Evolutionary conservation across 2,888 invertebrate species (phyloP), one percentile per base, ranked within the genome.

Genomic region (Lasioglossum pauxillum): DNA sequence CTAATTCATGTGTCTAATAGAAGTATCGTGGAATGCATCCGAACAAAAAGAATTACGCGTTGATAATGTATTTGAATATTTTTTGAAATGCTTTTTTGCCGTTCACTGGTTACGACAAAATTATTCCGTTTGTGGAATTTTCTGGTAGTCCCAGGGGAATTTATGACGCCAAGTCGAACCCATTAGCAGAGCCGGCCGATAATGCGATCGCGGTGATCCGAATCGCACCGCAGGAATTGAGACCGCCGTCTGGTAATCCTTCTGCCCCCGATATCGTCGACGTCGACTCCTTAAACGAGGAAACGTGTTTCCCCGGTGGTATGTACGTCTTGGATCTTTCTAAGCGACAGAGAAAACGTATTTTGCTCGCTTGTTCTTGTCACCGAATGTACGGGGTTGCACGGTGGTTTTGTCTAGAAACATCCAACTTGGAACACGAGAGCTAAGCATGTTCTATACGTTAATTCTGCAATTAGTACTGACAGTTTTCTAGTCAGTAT

Each of bases 201-300:
- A 57, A 74, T 74, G 60, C 69, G 71, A 76, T 81, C 31, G 72
- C 27, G 46, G 46, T 44, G 60, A 81, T 81, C 64, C 64, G 46
- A 57, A 71, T 81, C 44, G 69, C 38, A 16, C 67, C 82, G 10
- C 27, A 8, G 80, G 38, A 46, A 57, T 75, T 57, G 44, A 16
- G 76, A 46, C 73, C 53, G 31, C 76, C 35, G 49, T 7, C 49
- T 27, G 57, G 46, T 57, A 44, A 75, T 77, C 49, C 41, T 76
- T 53, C n/a, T 27, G 41, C 2, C 64, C 64, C 16, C 44, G 76
- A 53, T 83, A 76, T 81, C 75, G 71, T 81, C 80, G 71, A 72
- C 64, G 38, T 57, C 74, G 35, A 75, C 57, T 75, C 57, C 44
- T 38, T 16, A 16, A 38, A 27, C 35, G 57, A 31, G 35, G 27